A percentile compares a stretch with the other conserved stretches of the same genome.
phyloP scores from a whole-genome alignment of 2,113 vertebrate genomes.

The Seriola rivoliana region DNA sequence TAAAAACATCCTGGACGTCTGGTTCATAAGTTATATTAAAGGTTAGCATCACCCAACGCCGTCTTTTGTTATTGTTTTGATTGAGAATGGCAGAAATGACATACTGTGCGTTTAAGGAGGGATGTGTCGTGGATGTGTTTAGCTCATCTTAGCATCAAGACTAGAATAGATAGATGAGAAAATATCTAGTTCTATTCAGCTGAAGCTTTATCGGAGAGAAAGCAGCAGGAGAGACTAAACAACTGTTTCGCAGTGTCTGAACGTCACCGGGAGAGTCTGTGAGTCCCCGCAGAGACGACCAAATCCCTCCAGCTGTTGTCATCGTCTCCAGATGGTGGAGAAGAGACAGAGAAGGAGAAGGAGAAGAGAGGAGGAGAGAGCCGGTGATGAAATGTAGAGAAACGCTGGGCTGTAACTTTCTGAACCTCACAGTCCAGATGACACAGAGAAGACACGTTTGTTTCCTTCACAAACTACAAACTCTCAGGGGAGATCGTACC shows the following conservation, averaged over 20 bases:
- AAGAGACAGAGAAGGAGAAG: neutral
- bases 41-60: too few species aligned
- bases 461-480: neutral
- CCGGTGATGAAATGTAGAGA: conserved; percentile 45
- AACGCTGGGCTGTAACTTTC: conserved; percentile 26
- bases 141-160: too few species aligned
- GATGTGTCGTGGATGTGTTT: too few species aligned
- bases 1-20: too few species aligned
- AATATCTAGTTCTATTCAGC: neutral
- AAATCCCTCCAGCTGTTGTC: conserved; percentile 49
- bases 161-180: too few species aligned
- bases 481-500: too few species aligned
- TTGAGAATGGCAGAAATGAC: too few species aligned
- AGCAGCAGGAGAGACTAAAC: conserved; percentile 16
- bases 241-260: conserved; percentile 13
- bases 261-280: conserved; percentile 19
- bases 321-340: conserved; percentile 44
- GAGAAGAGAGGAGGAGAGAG: conserved; percentile 23
- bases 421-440: conserved; percentile 23
- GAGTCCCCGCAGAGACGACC: conserved; percentile 30
- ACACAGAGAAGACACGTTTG: conserved; percentile 6
- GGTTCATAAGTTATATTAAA: too few species aligned
- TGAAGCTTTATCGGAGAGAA: neutral
- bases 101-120: too few species aligned
- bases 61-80: too few species aligned